Evolutionary conservation across 1,140 invertebrate species (phyloP).

Genomic region (Ostrea edulis): DNA sequence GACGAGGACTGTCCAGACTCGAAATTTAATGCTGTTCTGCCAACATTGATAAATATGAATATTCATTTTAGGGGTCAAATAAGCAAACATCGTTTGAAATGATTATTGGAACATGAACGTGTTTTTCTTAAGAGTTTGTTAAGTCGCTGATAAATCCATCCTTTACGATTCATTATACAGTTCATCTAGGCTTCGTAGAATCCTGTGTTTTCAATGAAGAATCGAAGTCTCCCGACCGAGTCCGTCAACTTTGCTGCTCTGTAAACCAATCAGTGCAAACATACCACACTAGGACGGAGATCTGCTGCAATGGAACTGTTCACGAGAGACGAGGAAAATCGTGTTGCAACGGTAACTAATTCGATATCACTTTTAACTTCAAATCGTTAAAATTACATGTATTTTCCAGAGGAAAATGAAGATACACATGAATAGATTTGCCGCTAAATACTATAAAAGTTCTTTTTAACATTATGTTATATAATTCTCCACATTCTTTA

Average conservation of each 20-base stretch:
- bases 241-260: not conserved
- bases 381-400: not conserved
- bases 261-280: not conserved
- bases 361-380: not conserved
- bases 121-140: not conserved
- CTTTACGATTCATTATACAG: too few species aligned
- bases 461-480: too few species aligned
- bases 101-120: not conserved
- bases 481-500: too few species aligned
- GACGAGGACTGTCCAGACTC: not conserved
- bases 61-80: not conserved
- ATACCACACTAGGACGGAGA: not conserved
- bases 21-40: not conserved
- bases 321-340: not conserved
- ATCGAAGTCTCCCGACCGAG: not conserved
- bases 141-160: not conserved
- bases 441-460: too few species aligned
- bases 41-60: not conserved
- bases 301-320: slow-evolving; percentile 16
- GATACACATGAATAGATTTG: too few species aligned
- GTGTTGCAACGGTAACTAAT: not conserved
- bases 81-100: not conserved
- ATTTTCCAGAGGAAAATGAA: too few species aligned
- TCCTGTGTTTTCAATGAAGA: not conserved
- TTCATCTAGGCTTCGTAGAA: not conserved